These are phyloP conservation scores for Penaeus japonicus DNA, from an alignment of 1,140 invertebrate species.

Conservation along the genomic window DNA sequence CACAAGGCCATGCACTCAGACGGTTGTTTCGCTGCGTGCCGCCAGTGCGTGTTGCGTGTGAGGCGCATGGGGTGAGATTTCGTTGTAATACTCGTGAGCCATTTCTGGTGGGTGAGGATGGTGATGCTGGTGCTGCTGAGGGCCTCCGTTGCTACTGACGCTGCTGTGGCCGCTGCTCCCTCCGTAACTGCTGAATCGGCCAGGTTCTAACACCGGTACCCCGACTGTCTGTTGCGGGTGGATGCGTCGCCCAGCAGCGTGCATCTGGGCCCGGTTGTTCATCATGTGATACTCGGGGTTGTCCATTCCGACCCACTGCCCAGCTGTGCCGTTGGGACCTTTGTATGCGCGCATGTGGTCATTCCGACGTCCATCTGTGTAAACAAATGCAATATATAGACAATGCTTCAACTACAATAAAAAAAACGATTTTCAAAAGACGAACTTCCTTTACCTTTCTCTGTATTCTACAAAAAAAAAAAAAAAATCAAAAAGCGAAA, in stretches of 20 bases:
- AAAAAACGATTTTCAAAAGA: background rate
- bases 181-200: constrained; percentile 38
- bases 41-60: background rate
- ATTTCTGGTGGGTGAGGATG: constrained; percentile 30
- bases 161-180: constrained; percentile 34
- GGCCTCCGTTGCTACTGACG: background rate
- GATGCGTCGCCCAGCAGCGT: constrained; percentile 25
- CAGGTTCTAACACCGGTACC: constrained; percentile 43
- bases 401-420: background rate
- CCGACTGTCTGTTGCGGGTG: constrained; percentile 54
- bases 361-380: constrained; percentile 26
- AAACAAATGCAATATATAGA: background rate
- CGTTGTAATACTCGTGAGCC: constrained; percentile 59
- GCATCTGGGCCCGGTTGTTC: constrained; percentile 59
- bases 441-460: too few relatives aligned
- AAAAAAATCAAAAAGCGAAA: background rate
- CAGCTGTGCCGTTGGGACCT: constrained; percentile 15
- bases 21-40: constrained; percentile 50
- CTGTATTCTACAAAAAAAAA: too few relatives aligned
- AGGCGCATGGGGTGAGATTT: constrained; percentile 32
- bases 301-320: constrained; percentile 73
- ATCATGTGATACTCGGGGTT: constrained; percentile 93
- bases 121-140: constrained; percentile 25
- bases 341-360: constrained; percentile 17
- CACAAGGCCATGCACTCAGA: constrained; percentile 13